Evolutionary conservation across 2,113 vertebrate genomes (phyloP).

Genomic region (Chaetura pelagica): DNA sequence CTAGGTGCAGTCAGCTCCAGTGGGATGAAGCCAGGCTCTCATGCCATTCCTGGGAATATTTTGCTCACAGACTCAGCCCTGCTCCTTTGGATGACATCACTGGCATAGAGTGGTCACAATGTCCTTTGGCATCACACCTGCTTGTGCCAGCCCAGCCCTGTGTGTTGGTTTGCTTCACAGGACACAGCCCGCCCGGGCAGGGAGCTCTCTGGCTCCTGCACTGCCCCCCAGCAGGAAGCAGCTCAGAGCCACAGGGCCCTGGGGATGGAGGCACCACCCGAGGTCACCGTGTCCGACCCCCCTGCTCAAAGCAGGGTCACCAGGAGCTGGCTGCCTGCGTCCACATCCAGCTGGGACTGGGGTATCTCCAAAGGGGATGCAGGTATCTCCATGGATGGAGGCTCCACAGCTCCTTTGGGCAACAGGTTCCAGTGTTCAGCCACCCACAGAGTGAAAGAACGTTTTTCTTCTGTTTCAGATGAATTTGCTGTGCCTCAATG

Average conservation of each 20-base stretch:
- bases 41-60: background rate
- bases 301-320: background rate
- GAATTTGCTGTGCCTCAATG: too few species aligned
- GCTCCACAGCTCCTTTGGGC: background rate
- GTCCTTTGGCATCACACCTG: background rate
- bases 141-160: background rate
- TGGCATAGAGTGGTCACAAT: background rate
- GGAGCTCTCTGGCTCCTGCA: background rate
- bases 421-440: background rate
- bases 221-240: too few species aligned
- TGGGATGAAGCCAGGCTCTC: rapidly evolving
- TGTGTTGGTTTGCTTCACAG: background rate
- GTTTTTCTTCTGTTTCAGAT: background rate
- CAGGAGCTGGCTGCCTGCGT: rapidly evolving
- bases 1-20: background rate
- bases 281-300: background rate
- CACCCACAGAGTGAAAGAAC: background rate
- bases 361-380: too few species aligned
- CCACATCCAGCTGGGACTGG: background rate
- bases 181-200: background rate
- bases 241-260: background rate
- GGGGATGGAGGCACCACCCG: background rate
- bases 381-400: background rate
- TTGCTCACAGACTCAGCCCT: background rate
- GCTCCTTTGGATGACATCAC: background rate